Base-by-base conservation (phyloP, 1,140 invertebrate genomes). In the Melipona quadrifasciata region DNA sequence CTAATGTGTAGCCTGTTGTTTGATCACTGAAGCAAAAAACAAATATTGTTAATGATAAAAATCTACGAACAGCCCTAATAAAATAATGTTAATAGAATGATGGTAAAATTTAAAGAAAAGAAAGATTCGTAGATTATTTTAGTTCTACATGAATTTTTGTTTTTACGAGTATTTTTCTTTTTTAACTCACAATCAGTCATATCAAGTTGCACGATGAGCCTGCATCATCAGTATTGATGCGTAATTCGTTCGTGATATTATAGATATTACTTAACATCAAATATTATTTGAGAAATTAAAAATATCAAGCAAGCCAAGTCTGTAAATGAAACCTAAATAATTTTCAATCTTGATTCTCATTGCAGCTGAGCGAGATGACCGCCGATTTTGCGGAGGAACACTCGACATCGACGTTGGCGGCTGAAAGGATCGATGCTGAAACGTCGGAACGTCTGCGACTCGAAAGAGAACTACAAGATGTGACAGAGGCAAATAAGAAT, bases 311-410 rank as follows among this genome's bases (percentile, higher is more conserved):
- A 61, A 61, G 58, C 58, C n/a, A n/a, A 24, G 58, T 61, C 14
- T 14, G 58, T n/a, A 61, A 61, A 61, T n/a, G 34, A 70, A 24
- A 21, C 3, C 6, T 70, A 24, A 70, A 70, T 47, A 51, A 71
- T 27, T 47, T 47, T 16, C 24, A 17, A 8, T 39, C 14, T 71
- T 21, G 34, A 16, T 71, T 51, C 21, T 24, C 34, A 12, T 91
- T 91, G 55, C 94, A 99, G 98, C 94, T 99, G 92, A 97, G 97
- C 90, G 98, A 99, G 94, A 96, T 99, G 94, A 97, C 97, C 61
- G 98, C 97, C 57, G 98, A 99, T 93, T 95, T 99, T 80, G 97
- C 97, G 6, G 98, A 99, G 91, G 98, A 99, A 93, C 97, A 98
- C 89, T 97, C 98, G 16, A 98, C 98, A 0, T 97, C 98, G 11